Percentiles rank a stretch among this genome's conserved stretches.
These are phyloP conservation scores for Mongoloraphidia duomilia DNA, from an alignment of 2,888 invertebrate species.

Conservation along the genomic window DNA sequence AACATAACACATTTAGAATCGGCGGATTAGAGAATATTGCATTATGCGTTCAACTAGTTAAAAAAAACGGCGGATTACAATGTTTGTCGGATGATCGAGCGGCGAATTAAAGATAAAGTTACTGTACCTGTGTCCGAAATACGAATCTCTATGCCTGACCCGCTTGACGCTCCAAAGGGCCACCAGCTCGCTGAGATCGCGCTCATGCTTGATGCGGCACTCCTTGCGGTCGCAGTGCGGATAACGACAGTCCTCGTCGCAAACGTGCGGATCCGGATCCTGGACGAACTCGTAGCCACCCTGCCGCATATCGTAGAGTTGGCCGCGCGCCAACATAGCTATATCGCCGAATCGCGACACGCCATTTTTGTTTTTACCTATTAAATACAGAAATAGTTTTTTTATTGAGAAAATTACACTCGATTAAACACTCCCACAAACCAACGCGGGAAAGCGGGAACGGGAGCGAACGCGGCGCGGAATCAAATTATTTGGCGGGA, in stretches of 20 bases:
- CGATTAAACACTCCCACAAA: too few relatives aligned
- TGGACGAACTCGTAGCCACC: slow-evolving; percentile 38
- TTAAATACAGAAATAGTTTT: neutral
- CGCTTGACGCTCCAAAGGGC: slow-evolving; percentile 58
- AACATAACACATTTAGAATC: too few relatives aligned
- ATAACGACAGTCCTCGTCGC: slow-evolving; percentile 24
- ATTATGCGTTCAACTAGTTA: too few relatives aligned
- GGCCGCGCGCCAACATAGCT: slow-evolving; percentile 46
- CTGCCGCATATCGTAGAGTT: slow-evolving; percentile 36
- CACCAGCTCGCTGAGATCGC: slow-evolving; percentile 29
- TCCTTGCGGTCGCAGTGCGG: slow-evolving; percentile 22
- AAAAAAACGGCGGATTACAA: too few relatives aligned
- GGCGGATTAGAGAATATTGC: too few relatives aligned
- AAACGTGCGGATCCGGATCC: slow-evolving; percentile 28
- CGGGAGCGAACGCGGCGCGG: too few relatives aligned
- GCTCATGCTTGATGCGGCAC: slow-evolving; percentile 7
- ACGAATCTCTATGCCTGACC: slow-evolving; percentile 43
- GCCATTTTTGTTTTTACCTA: slow-evolving; percentile 20
- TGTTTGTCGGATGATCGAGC: too few relatives aligned
- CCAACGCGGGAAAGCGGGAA: too few relatives aligned
- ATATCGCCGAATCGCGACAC: slow-evolving; percentile 46
- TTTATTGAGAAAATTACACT: too few relatives aligned
- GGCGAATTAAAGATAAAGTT: too few relatives aligned
- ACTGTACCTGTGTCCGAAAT: slow-evolving; percentile 30
- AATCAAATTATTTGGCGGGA: too few relatives aligned